Evolutionary conservation across 2,113 vertebrate species (phyloP), one percentile per base, ranked within the genome.

Genomic region (Nesospiza acunhae): DNA sequence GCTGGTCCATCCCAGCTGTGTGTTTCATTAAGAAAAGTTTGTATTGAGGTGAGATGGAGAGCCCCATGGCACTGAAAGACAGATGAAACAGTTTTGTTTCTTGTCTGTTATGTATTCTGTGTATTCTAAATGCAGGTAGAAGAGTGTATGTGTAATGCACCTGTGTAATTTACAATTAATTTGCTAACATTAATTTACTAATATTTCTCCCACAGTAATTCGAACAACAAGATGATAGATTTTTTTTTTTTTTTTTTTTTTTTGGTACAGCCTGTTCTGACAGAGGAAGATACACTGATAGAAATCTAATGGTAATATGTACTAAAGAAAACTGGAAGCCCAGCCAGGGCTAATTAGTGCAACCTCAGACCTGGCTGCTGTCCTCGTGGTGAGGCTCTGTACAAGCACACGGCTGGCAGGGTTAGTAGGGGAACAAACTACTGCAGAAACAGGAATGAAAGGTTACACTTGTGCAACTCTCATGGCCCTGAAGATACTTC

Each of bases 301-400:
- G 39, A 89, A 93, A 96, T 87, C 93, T 94, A 52, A 92, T 87
- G 83, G 80, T 81, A 90, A 90, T 81, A 60, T 47, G 83, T 56
- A 19, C 80, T 74, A 60, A 93, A 93, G 86, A 92, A 84, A 94
- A 72, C 68, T 90, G 56, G 39, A 88, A 94, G 63, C 59, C 37
- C 75, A 80, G 83, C 83, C 85, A 94, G 91, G 46, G n/a, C 80
- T 93, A 94, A 96, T 96, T 94, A 87, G 64, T 84, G 42, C 91
- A 92, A 94, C 93, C 94, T 84, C 95, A 94, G 84, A 78, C 35
- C 74, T 96, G 95, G 90, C 90, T 93, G 77, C 69, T 68, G 0
- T n/a, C 59, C 0, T 0, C 42, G 20, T 0, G 0, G 42, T 0
- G 1, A 77, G 42, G 76, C 67, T 80, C 59, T 77, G 46, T 50